Percentiles rank a stretch among this genome's conserved stretches.
These are phyloP conservation scores for Bursaphelenchus mucronatus DNA, from an alignment of 1,140 invertebrate genomes.

Conservation along the genomic window DNA sequence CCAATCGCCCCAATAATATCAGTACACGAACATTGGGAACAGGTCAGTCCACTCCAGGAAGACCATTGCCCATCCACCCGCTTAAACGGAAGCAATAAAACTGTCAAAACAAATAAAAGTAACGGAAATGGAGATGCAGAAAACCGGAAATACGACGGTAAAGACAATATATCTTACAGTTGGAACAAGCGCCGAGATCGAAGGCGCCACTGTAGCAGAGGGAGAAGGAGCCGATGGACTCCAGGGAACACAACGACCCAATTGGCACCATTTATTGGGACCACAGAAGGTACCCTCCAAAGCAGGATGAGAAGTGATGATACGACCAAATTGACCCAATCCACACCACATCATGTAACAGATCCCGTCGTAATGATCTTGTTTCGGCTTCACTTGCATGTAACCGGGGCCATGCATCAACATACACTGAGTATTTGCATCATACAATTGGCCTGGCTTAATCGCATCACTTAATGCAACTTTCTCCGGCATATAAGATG, in stretches of 20 bases:
- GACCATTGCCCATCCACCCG: constrained; percentile 55
- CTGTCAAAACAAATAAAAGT: constrained; percentile 12
- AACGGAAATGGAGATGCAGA: constrained; percentile 5
- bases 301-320: constrained; percentile 59
- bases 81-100: constrained; percentile 34
- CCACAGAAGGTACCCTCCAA: constrained; percentile 60
- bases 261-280: constrained; percentile 55
- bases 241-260: constrained; percentile 58
- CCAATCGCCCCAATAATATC: constrained; percentile 50
- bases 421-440: constrained; percentile 55
- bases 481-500: constrained; percentile 50
- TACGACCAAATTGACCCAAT: constrained; percentile 51
- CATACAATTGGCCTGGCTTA: constrained; percentile 59
- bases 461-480: constrained; percentile 36
- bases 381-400: constrained; percentile 55
- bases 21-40: constrained; percentile 48
- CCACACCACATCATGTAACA: constrained; percentile 62
- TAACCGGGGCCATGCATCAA: constrained; percentile 59
- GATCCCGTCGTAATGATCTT: constrained; percentile 60
- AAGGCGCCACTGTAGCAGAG: constrained; percentile 2
- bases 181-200: background rate
- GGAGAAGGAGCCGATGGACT: constrained; percentile 24
- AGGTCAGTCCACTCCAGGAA: constrained; percentile 41
- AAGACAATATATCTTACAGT: background rate
- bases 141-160: constrained; percentile 2